Evolutionary conservation across 2,797 vertebrate species (phyloP).

Genomic region (Pseudotriccus pelzelni): DNA sequence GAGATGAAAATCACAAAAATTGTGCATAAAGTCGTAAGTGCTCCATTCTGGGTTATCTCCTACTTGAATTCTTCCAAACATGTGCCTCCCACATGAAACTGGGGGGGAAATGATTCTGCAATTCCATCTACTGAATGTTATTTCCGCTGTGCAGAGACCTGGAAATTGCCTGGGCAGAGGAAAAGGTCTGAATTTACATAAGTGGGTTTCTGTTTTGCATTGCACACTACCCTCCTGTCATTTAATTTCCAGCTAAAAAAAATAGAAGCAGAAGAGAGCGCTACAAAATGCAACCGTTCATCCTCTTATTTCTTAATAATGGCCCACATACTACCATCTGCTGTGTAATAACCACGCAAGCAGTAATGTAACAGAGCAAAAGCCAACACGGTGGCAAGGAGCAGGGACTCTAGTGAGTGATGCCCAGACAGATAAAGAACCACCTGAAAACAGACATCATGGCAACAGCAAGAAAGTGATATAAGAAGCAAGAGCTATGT

Average conservation of each 20-base stretch:
- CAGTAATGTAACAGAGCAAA: neutral
- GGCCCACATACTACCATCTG: neutral
- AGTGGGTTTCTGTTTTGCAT: constrained; percentile 24
- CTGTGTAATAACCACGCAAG: neutral
- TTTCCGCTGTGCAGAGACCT: neutral
- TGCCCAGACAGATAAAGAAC: neutral
- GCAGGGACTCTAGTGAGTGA: neutral
- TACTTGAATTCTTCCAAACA: neutral
- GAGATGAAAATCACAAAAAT: neutral
- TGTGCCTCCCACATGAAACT: neutral
- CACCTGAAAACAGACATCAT: neutral
- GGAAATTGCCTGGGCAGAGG: constrained; percentile 23
- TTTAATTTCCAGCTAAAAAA: constrained; percentile 8
- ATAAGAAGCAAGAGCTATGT: neutral
- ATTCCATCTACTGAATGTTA: neutral
- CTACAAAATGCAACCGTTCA: neutral
- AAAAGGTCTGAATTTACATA: constrained; percentile 60
- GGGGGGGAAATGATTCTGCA: neutral
- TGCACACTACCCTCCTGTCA: neutral
- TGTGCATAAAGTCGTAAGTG: neutral
- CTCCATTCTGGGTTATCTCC: neutral
- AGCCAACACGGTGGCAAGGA: neutral
- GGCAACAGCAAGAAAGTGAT: neutral
- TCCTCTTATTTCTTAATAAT: constrained; percentile 26
- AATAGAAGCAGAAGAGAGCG: neutral